Evolutionary conservation across 1,140 invertebrate genomes (phyloP).

Genomic region (Wasmannia auropunctata): DNA sequence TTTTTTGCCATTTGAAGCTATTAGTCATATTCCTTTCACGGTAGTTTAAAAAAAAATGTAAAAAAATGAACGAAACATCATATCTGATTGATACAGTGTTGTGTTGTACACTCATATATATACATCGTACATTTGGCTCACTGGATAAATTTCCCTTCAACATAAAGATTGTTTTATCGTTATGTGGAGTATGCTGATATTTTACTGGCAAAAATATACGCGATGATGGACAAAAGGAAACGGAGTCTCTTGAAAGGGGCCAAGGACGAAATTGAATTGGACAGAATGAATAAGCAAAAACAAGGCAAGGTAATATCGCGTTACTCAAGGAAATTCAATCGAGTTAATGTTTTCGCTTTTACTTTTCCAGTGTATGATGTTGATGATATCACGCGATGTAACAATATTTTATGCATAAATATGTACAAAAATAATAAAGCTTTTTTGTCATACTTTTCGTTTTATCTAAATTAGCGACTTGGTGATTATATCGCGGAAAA

Average conservation of each 20-base stretch:
- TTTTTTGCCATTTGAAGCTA: neutral
- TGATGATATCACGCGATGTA: neutral
- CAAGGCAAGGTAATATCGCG: constrained; percentile 79
- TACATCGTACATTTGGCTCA: neutral
- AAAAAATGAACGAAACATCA: neutral
- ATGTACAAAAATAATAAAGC: neutral
- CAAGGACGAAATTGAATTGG: constrained; percentile 81
- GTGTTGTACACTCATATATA: too few species aligned
- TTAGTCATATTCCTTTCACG: neutral
- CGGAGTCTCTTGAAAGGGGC: constrained; percentile 77
- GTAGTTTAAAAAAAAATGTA: neutral
- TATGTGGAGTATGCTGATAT: neutral
- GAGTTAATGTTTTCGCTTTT: constrained; percentile 15
- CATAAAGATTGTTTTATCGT: neutral
- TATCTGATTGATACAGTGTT: neutral
- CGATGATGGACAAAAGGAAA: constrained; percentile 75
- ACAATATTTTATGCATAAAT: neutral
- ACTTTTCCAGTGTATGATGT: neutral
- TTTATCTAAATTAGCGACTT: neutral
- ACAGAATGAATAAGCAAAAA: constrained; percentile 78
- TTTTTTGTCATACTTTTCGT: neutral
- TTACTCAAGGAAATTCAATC: neutral
- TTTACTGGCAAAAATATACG: constrained; percentile 22
- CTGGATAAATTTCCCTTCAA: neutral
- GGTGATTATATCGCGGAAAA: neutral